Conservation (phyloP, 2,797 vertebrate genomes). For the Diglossa cyanea region DNA sequence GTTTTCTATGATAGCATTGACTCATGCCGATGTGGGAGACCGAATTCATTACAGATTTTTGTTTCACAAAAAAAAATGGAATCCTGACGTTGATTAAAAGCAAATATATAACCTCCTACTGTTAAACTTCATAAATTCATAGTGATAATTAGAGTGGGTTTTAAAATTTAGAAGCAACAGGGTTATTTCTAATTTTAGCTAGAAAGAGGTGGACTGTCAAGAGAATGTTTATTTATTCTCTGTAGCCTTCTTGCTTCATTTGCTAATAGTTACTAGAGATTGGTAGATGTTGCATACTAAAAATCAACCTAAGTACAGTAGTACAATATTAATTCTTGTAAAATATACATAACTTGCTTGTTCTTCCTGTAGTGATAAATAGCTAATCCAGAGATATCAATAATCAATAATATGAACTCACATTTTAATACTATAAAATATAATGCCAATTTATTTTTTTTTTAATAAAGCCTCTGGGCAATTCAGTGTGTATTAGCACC, state of each 20-base stretch:
- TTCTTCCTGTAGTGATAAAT: not conserved
- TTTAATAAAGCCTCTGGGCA: not conserved
- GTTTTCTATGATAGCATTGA: conserved; percentile 29
- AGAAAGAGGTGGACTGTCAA: conserved; percentile 17
- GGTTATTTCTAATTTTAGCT: conserved; percentile 16
- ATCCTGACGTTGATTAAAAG: conserved; percentile 49
- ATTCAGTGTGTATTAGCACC: not conserved
- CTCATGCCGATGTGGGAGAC: conserved; percentile 29
- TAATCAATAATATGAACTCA: not conserved
- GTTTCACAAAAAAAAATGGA: not conserved
- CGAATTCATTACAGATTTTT: conserved; percentile 24
- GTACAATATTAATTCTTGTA: not conserved
- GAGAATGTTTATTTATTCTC: conserved; percentile 2
- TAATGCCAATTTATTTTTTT: not conserved
- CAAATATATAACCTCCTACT: conserved; percentile 25
- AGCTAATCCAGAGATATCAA: not conserved
- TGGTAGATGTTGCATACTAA: not conserved
- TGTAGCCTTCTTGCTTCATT: not conserved
- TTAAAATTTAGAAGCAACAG: conserved; percentile 21
- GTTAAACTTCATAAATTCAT: not conserved
- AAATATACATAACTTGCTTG: not conserved
- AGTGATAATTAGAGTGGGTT: conserved; percentile 1
- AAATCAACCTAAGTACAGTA: not conserved
- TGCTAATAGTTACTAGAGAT: not conserved
- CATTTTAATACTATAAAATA: not conserved